Conservation (phyloP, 2,888 invertebrate genomes). For the Chelonus formosanus region DNA sequence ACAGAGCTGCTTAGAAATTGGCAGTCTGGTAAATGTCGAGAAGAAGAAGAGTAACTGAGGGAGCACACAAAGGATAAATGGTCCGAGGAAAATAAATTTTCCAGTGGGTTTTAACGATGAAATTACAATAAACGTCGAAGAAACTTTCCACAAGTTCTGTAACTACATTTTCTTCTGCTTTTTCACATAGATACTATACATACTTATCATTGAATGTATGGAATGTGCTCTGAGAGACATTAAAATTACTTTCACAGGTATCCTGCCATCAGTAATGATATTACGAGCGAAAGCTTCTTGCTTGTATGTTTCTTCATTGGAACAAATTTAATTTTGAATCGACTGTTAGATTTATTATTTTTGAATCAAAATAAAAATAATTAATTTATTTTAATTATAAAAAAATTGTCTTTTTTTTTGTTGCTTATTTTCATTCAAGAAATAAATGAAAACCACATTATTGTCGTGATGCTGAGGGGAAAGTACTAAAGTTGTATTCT, state of each 20-base stretch:
- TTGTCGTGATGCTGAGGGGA: not conserved
- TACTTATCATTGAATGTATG: not conserved
- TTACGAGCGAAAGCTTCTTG: not conserved
- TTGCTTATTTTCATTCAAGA: too few species aligned
- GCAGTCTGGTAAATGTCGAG: too few species aligned
- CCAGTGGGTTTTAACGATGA: too few species aligned
- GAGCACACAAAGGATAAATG: too few species aligned
- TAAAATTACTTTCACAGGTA: slow-evolving; percentile 37
- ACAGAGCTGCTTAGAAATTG: too few species aligned
- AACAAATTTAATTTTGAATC: slow-evolving; percentile 6
- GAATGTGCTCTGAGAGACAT: slow-evolving; percentile 30
- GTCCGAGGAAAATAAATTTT: too few species aligned
- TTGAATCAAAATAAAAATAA: not conserved
- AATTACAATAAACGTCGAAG: too few species aligned
- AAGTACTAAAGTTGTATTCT: slow-evolving; percentile 2
- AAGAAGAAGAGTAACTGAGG: too few species aligned
- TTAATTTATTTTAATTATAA: slow-evolving; percentile 1
- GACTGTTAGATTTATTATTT: not conserved
- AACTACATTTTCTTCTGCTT: not conserved
- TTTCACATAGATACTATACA: not conserved
- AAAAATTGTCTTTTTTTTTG: not conserved
- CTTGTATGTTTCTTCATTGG: not conserved
- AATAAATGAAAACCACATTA: too few species aligned
- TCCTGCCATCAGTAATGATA: slow-evolving; percentile 21
- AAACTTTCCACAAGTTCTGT: too few species aligned